Base-by-base conservation (phyloP, 1,140 invertebrate genomes). In the Saccostrea glomerata region DNA sequence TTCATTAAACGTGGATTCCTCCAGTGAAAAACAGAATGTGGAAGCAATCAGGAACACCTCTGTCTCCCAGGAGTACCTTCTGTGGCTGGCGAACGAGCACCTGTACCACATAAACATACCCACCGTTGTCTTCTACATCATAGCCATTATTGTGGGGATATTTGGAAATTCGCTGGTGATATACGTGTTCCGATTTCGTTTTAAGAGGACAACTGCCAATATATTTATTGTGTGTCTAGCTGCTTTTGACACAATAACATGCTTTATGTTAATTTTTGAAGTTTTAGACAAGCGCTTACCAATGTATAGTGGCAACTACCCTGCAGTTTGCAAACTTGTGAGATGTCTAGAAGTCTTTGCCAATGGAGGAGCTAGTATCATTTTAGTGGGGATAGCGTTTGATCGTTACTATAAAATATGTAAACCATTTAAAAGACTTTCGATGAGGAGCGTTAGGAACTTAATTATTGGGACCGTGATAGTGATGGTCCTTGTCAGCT, bases 371-470 rank as follows among this genome's bases (percentile, higher is more conserved):
- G 86, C 86, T 5, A 84, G 58, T 86, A n/a, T 82, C 25, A 40
- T 88, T 30, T 47, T 90, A 6, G 36, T 90, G 30, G 85, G 89
- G 54, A 90, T 90, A 84, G 86, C 89, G 13, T 84, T 90, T 56
- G 89, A 90, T 25, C 70, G 89, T 17, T 90, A 90, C 54, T 88
- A 88, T 60, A 90, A 90, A 54, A 82, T 88, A n/a, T 90, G 89
- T 73, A 86, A 87, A 70, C 89, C 89, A 0, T 63, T 90, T 36
- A 87, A 70, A 30, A 23, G 56, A 15, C 86, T 90, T 17, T 86
- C 89, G 2, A 54, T 88, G 17, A 87, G 82, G 23, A 87, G n/a
- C 47, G 87, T 84, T 4, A 90, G 63, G 58, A 86, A 84, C 12
- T 25, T 85, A 55, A 25, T 85, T n/a, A 66, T 86, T 30, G 36